Conservation (phyloP, 30 jellyfish, hydroid and myxozoan genomes). For the Sanderia malayensis region DNA sequence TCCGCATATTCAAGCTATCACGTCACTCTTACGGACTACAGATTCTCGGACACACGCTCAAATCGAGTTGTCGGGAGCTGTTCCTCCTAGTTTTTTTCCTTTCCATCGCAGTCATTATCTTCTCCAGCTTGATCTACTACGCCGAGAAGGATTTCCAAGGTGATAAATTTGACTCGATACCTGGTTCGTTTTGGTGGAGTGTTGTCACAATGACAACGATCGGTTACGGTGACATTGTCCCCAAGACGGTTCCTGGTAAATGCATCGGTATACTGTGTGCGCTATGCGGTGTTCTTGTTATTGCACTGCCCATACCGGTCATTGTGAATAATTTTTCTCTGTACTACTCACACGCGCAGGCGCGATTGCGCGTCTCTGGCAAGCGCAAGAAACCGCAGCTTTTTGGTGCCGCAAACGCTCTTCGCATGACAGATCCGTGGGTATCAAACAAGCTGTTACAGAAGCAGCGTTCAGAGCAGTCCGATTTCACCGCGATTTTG, state of each 20-base stretch:
- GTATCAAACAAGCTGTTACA: constrained; percentile 45
- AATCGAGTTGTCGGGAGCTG: constrained; percentile 88
- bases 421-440: constrained; percentile 77
- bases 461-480: constrained; percentile 55
- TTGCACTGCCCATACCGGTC: constrained; percentile 88
- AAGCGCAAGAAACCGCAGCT: constrained; percentile 61
- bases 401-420: constrained; percentile 71
- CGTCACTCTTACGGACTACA: constrained; percentile 91
- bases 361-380: constrained; percentile 66
- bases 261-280: constrained; percentile 90
- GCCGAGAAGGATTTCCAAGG: constrained; percentile 77
- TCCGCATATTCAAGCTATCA: constrained; percentile 84
- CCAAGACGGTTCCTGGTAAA: constrained; percentile 79
- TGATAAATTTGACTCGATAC: constrained; percentile 74
- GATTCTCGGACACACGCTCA: constrained; percentile 85
- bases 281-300: constrained; percentile 87
- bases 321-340: constrained; percentile 83
- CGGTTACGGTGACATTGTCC: constrained; percentile 93
- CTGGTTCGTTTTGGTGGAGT: constrained; percentile 96
- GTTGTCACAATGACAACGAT: constrained; percentile 94
- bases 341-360: constrained; percentile 88
- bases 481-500: constrained; percentile 32
- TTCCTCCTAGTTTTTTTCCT: constrained; percentile 75
- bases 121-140: constrained; percentile 82
- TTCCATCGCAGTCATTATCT: constrained; percentile 81